These are phyloP conservation scores for Parnassius glacialis DNA, from an alignment of 2,888 invertebrate genomes.

Conservation along the genomic window DNA sequence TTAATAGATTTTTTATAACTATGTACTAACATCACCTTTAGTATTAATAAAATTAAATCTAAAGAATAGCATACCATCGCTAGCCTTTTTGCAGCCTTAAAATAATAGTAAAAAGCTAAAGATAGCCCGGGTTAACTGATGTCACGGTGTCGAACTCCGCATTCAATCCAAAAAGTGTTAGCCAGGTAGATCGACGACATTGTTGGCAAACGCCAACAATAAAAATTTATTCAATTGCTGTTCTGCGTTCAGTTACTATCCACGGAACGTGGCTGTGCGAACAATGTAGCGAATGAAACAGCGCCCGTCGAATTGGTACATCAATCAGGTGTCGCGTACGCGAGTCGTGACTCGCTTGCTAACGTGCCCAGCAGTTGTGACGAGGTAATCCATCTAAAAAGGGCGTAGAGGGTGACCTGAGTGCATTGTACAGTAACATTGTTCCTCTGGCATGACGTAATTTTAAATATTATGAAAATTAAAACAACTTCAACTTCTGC, in stretches of 20 bases:
- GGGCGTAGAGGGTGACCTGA: constrained; percentile 27
- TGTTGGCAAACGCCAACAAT: neutral
- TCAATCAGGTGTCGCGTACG: constrained; percentile 47
- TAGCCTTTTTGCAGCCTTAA: no score
- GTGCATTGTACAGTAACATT: constrained; percentile 7
- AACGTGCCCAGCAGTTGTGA: constrained; percentile 31
- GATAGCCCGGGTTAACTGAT: no score
- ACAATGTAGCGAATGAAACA: constrained; percentile 66
- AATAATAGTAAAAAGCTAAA: no score
- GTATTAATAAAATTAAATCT: no score
- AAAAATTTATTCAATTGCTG: constrained; percentile 45
- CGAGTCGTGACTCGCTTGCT: constrained; percentile 51
- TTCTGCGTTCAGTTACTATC: constrained; percentile 48
- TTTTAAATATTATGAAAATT: no score
- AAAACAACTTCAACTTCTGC: no score
- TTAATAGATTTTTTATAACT: no score
- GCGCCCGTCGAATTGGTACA: constrained; percentile 52
- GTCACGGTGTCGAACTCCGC: no score
- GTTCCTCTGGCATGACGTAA: neutral
- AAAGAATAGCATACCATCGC: no score
- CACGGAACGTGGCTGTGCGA: constrained; percentile 38
- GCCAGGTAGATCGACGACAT: neutral
- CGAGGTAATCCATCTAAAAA: constrained; percentile 6
- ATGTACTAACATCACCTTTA: no score
- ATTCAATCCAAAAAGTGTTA: no score